Conservation (phyloP, 2,113 vertebrate species). For the Nansenia antarctica region DNA sequence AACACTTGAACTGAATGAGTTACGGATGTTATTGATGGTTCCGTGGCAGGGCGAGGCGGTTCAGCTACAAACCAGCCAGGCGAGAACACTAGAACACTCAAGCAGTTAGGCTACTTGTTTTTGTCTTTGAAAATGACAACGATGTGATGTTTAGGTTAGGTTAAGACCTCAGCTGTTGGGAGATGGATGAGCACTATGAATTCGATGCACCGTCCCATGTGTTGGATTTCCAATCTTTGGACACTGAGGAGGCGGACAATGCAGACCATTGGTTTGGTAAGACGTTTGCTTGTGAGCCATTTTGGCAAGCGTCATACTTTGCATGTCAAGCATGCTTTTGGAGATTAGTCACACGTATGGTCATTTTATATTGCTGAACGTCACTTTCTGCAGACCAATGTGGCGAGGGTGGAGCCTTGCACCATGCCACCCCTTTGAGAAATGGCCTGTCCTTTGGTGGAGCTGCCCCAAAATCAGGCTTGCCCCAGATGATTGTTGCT, state of each 20-base stretch:
- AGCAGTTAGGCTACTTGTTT: too few species aligned
- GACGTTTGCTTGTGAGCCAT: conserved; percentile 25
- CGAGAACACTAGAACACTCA: too few species aligned
- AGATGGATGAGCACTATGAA: conserved; percentile 52
- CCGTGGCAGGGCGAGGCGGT: not conserved
- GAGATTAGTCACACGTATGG: not conserved
- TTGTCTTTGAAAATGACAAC: too few species aligned
- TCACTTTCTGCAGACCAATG: conserved; percentile 40
- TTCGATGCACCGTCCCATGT: conserved; percentile 85
- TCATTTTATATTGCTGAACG: not conserved
- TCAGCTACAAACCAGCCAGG: too few species aligned
- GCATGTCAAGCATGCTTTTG: not conserved
- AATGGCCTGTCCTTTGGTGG: conserved; percentile 1
- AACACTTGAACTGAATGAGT: too few species aligned
- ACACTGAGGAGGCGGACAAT: conserved; percentile 61
- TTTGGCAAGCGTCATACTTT: not conserved
- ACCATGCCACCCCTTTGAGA: conserved; percentile 51
- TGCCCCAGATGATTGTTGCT: conserved; percentile 42
- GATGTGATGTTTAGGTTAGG: too few species aligned
- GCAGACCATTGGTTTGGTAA: conserved; percentile 92
- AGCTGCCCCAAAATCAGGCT: conserved; percentile 28
- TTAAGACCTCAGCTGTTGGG: too few species aligned
- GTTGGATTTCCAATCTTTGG: conserved; percentile 75
- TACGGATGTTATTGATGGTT: not conserved
- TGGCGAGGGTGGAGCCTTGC: not conserved